Evolutionary conservation across 2,888 invertebrate species (phyloP).

Genomic region (Caenorhabditis sp.): DNA sequence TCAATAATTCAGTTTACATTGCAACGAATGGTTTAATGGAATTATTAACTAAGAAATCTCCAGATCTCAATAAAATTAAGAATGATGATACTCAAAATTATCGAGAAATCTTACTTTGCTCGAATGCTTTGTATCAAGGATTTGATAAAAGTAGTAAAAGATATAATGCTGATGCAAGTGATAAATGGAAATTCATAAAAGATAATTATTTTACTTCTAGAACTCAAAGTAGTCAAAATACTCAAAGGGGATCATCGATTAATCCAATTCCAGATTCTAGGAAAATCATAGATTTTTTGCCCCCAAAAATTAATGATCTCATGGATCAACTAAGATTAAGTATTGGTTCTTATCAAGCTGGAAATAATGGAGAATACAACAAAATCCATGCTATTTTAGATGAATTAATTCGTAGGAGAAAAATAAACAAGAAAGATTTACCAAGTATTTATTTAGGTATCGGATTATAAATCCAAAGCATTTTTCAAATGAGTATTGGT

Average conservation of each 20-base stretch:
- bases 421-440: constrained; percentile 20
- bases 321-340: constrained; percentile 46
- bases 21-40: constrained; percentile 63
- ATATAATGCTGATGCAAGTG: constrained; percentile 68
- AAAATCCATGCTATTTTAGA: constrained; percentile 63
- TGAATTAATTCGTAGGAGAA: constrained; percentile 45
- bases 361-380: constrained; percentile 62
- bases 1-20: constrained; percentile 47
- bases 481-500: constrained; percentile 36
- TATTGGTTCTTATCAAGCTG: constrained; percentile 64
- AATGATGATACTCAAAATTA: constrained; percentile 58
- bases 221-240: not conserved
- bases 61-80: constrained; percentile 44
- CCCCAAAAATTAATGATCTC: constrained; percentile 53
- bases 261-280: not conserved
- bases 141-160: constrained; percentile 60
- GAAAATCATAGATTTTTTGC: constrained; percentile 38
- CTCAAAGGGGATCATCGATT: not conserved
- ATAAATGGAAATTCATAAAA: constrained; percentile 68
- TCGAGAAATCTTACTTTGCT: constrained; percentile 60
- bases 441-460: constrained; percentile 50
- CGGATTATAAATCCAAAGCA: constrained; percentile 36
- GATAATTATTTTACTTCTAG: constrained; percentile 53
- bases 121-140: constrained; percentile 62
- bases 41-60: constrained; percentile 66